phyloP scores from a whole-genome alignment of 2,797 vertebrate genomes.

The Epinephelus awoara region DNA sequence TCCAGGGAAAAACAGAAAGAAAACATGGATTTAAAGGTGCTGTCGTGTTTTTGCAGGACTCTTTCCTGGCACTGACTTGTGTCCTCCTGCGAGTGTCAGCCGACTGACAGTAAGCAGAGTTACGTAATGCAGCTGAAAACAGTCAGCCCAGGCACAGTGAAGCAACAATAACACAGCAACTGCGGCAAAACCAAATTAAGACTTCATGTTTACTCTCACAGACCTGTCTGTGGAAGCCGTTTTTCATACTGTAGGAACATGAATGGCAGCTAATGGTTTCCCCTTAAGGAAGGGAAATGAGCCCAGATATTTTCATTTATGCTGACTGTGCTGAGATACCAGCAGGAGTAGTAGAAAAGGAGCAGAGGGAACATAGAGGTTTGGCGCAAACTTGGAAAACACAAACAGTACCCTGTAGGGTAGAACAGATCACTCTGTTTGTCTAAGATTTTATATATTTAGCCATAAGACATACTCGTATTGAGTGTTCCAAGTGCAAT shows the following conservation, averaged over 20 bases:
- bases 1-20: background rate
- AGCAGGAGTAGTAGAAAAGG: conserved; percentile 40
- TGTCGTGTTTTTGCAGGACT: conserved; percentile 40
- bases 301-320: conserved; percentile 45
- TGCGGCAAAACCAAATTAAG: conserved; percentile 42
- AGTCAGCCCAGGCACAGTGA: conserved; percentile 20
- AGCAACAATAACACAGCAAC: conserved; percentile 51
- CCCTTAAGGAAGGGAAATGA: conserved; percentile 58
- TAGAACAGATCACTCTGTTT: conserved; percentile 46
- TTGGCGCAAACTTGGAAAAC: conserved; percentile 29
- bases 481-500: conserved; percentile 18
- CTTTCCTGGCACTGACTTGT: conserved; percentile 52
- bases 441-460: conserved; percentile 28
- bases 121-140: conserved; percentile 46
- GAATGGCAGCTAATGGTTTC: conserved; percentile 55
- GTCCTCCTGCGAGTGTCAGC: conserved; percentile 51
- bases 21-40: conserved; percentile 20
- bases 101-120: conserved; percentile 59
- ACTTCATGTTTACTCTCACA: conserved; percentile 41
- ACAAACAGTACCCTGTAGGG: conserved; percentile 37
- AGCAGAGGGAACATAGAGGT: conserved; percentile 12
- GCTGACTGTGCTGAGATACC: conserved; percentile 42
- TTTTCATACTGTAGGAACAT: conserved; percentile 46
- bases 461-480: conserved; percentile 25
- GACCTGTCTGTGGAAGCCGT: conserved; percentile 26